Base-by-base conservation (phyloP, 2,888 invertebrate genomes). In the Drosophila picticornis region DNA sequence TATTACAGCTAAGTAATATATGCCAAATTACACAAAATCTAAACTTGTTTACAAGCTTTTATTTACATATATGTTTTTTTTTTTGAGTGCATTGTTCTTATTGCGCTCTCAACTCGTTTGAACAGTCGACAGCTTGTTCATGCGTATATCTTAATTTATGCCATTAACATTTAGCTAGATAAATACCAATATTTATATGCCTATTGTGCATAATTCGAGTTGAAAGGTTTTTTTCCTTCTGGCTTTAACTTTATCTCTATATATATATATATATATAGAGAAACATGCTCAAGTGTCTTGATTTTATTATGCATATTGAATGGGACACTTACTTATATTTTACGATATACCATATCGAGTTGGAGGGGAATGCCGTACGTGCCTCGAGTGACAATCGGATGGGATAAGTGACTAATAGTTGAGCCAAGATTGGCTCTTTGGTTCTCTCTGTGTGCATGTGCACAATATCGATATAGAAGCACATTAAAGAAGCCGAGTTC, bases 111-210 rank as follows among this genome's bases (percentile, higher is more conserved):
- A 55, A 25, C 52, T 27, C 31, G 50, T 31, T 70, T 25, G 5
- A 13, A 32, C 36, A n/a, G 51, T 29, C n/a, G 52, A 19, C 34
- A 63, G 29, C 56, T 71, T 55, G 32, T 56, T 59, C 46, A 48
- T 32, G 43, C 59, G 52, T 55, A 31, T 52, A 59, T 55, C 46
- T 58, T 67, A 66, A 79, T 75, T 58, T 75, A 75, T 66, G 65
- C 62, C 65, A 64, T 61, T 36, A 68, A 16, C 50, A 46, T 59
- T 78, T 62, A 50, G 31, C 58, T 46, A 61, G 68, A 85, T 83
- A 83, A 83, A 72, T 29, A 67, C 66, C 56, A 52, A 75, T 83
- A 80, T 84, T 83, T 80, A 80, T 83, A 71, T 70, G 58, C 58
- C 61, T 58, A 78, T 83, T 88, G 70, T 80, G 80, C 68, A 85